Conservation (phyloP, 2,113 vertebrate species). For the Morone saxatilis region DNA sequence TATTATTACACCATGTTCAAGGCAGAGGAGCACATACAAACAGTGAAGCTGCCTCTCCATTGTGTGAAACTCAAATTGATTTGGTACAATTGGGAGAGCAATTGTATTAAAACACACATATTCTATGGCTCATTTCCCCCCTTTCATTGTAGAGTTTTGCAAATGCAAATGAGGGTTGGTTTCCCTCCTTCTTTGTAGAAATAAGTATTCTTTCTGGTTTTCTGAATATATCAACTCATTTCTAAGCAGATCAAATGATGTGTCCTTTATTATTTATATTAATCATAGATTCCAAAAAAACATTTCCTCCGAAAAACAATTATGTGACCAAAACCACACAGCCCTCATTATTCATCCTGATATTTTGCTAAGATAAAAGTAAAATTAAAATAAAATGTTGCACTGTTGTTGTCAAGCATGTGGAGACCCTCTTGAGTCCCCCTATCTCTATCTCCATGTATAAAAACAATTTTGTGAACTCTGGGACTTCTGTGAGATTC, state of each 20-base stretch:
- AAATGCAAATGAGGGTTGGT: slow-evolving; percentile 61
- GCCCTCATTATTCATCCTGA: slow-evolving; percentile 56
- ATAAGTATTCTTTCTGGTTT: slow-evolving; percentile 34
- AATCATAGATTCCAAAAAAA: slow-evolving; percentile 17
- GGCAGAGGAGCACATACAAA: slow-evolving; percentile 81
- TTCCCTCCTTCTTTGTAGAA: slow-evolving; percentile 47
- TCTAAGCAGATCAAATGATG: slow-evolving; percentile 28
- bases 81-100: slow-evolving; percentile 74
- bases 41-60: slow-evolving; percentile 71
- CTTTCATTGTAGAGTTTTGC: slow-evolving; percentile 69
- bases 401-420: slow-evolving; percentile 50
- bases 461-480: slow-evolving; percentile 61
- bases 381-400: slow-evolving; percentile 44
- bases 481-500: slow-evolving; percentile 46
- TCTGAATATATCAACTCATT: slow-evolving; percentile 9
- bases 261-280: slow-evolving; percentile 24
- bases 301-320: slow-evolving; percentile 22
- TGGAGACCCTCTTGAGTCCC: slow-evolving; percentile 26
- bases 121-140: slow-evolving; percentile 80
- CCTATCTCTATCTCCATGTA: slow-evolving; percentile 13
- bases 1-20: slow-evolving; percentile 79
- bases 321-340: slow-evolving; percentile 20
- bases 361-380: slow-evolving; percentile 45
- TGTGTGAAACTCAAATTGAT: slow-evolving; percentile 78
- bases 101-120: slow-evolving; percentile 81